These are phyloP conservation scores for Sciurus carolinensis DNA, from an alignment of 2,797 vertebrate species.

Conservation along the genomic window DNA sequence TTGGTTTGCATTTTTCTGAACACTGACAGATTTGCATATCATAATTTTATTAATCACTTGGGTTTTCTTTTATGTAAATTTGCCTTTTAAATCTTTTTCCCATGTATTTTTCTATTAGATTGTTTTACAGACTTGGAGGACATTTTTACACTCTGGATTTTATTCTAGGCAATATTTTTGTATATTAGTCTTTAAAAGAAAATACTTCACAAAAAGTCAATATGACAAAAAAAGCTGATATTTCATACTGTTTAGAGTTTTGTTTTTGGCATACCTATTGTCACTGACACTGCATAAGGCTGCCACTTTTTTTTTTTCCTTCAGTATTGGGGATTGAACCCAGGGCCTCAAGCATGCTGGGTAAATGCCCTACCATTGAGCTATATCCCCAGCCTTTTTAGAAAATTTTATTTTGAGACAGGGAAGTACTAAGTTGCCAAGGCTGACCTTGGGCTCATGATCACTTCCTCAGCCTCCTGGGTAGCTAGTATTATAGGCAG, in stretches of 20 bases:
- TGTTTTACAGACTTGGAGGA: background rate
- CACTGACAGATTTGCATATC: background rate
- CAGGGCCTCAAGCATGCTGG: background rate
- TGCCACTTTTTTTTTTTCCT: background rate
- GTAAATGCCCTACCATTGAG: background rate
- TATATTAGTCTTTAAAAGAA: background rate
- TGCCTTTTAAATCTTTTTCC: background rate
- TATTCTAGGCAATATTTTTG: slow-evolving; percentile 31
- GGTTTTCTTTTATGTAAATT: slow-evolving; percentile 28
- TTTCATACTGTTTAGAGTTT: background rate
- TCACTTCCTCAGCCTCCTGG: background rate
- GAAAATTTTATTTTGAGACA: background rate
- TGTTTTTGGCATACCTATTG: background rate
- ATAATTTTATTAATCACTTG: background rate
- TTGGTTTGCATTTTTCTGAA: slow-evolving; percentile 13
- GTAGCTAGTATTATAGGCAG: background rate
- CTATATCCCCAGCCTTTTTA: background rate
- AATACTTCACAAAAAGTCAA: background rate
- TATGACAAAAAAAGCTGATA: background rate
- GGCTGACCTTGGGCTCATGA: background rate
- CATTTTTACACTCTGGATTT: background rate
- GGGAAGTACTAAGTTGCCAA: background rate
- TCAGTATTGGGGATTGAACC: background rate
- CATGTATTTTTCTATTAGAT: background rate
- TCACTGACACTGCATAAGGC: background rate